A percentile compares a stretch with the other conserved stretches of the same genome.
phyloP scores from a whole-genome alignment of 2,797 vertebrate species.

The Lutjanus campechanus region DNA sequence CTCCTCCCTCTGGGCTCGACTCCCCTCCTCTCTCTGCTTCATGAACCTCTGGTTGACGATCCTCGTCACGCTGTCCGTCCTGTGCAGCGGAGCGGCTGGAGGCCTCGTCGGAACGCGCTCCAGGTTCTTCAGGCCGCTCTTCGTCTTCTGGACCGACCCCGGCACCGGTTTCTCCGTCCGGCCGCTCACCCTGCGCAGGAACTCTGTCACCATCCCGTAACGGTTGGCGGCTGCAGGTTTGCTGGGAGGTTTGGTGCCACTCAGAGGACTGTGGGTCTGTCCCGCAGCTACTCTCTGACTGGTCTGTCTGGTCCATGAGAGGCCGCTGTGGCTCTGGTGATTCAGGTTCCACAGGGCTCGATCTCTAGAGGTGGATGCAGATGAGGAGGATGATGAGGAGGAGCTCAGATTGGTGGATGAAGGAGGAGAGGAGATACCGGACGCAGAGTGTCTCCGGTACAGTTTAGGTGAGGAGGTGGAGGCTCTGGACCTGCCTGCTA shows the following conservation, averaged over 20 bases:
- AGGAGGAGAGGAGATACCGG: constrained; percentile 73
- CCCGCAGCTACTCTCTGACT: constrained; percentile 84
- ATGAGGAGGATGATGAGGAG: constrained; percentile 64
- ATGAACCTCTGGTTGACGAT: constrained; percentile 93
- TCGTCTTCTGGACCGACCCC: constrained; percentile 53
- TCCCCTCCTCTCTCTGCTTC: constrained; percentile 89
- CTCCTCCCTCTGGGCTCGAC: constrained; percentile 74
- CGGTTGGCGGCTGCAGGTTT: constrained; percentile 80
- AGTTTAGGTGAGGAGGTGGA: constrained; percentile 92
- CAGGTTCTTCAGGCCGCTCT: constrained; percentile 82
- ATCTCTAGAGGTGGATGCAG: constrained; percentile 82
- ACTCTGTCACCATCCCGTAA: constrained; percentile 95
- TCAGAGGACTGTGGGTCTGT: constrained; percentile 50
- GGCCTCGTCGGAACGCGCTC: constrained; percentile 76
- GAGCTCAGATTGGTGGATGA: constrained; percentile 56
- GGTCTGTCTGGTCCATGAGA: constrained; percentile 89
- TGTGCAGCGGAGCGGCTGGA: constrained; percentile 75
- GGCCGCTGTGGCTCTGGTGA: constrained; percentile 87
- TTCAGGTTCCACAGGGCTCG: constrained; percentile 89
- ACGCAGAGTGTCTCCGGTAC: constrained; percentile 87
- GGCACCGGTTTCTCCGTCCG: constrained; percentile 83
- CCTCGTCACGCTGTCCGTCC: constrained; percentile 89
- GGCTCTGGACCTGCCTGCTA: constrained; percentile 84
- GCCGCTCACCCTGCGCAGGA: constrained; percentile 95
- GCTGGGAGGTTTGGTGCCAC: constrained; percentile 83